Evolutionary conservation across 2,797 vertebrate genomes (phyloP).

Genomic region (Cheracebus regulus): DNA sequence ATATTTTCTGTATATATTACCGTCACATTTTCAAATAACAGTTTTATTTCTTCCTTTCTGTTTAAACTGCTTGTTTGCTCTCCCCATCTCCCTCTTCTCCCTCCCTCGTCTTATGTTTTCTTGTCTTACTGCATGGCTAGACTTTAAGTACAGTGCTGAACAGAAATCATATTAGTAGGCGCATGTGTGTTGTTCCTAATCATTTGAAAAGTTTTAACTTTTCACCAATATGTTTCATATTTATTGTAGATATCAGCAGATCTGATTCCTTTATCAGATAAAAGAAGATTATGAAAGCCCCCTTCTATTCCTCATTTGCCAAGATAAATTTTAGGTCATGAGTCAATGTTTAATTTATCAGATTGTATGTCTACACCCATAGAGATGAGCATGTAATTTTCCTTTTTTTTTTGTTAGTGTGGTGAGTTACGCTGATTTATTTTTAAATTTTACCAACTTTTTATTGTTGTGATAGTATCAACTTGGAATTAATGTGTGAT

Average conservation of each 20-base stretch:
- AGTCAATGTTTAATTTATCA: conserved; percentile 40
- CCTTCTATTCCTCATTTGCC: background rate
- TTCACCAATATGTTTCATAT: background rate
- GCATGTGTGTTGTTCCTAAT: background rate
- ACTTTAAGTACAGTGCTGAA: background rate
- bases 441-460: conserved; percentile 41
- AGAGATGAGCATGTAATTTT: conserved; percentile 5
- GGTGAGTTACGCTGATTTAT: conserved; percentile 24
- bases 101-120: background rate
- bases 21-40: background rate
- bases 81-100: accelerated
- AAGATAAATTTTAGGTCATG: background rate
- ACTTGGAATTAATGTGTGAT: background rate
- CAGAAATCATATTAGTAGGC: background rate
- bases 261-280: background rate
- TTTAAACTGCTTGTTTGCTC: background rate
- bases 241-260: background rate
- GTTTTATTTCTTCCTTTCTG: background rate
- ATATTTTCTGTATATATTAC: background rate
- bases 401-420: conserved; percentile 31
- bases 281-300: background rate
- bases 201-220: background rate
- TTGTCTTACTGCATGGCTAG: background rate
- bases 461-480: conserved; percentile 29
- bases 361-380: conserved; percentile 12